Base-by-base conservation (phyloP, 2,888 invertebrate genomes). In the Watsonalla cultraria region DNA sequence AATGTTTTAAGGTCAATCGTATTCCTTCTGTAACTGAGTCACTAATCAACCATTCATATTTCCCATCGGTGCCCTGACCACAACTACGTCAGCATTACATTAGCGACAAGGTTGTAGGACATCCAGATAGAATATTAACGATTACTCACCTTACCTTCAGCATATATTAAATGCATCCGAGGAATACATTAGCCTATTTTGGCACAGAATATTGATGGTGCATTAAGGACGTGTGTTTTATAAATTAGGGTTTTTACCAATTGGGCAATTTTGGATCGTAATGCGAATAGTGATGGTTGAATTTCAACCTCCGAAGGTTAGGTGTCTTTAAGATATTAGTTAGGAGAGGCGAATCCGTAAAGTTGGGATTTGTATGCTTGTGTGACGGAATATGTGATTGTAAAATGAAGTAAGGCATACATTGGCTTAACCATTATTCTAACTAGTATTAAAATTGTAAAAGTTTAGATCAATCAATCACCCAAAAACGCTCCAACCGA, bases 21-120 rank as follows among this genome's bases (percentile, higher is more conserved):
- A n/a, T n/a, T n/a, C n/a, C n/a, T n/a, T 24, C 24, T 24, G 24
- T 24, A 24, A 24, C 24, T 11, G 11, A 42, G 5, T 2, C 11
- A 42, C 5, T 5, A 11, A 11, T 42, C 42, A 4, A 42, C 37
- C 37, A 42, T 42, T 11, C 42, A 42, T 11, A 42, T 24, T 24
- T 24, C 24, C 24, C 24, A 24, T 24, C 24, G 24, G 24, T 24
- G 24, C 42, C 11, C 8, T 42, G 42, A 42, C 42, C 42, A 11
- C 42, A 42, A 42, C 42, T 5, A 5, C 42, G 11, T 11, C 11
- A 11, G 42, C 8, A 42, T 42, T 11, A 8, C 8, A 56, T 90
- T 89, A 66, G 90, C 89, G 8, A 56, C 86, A 68, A 88, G 90
- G 90, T 89, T 55, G 82, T 76, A 34, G 48, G 52, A 37, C 49